phyloP scores from a whole-genome alignment of 2,888 invertebrate genomes.

The Adelphocoris suturalis region DNA sequence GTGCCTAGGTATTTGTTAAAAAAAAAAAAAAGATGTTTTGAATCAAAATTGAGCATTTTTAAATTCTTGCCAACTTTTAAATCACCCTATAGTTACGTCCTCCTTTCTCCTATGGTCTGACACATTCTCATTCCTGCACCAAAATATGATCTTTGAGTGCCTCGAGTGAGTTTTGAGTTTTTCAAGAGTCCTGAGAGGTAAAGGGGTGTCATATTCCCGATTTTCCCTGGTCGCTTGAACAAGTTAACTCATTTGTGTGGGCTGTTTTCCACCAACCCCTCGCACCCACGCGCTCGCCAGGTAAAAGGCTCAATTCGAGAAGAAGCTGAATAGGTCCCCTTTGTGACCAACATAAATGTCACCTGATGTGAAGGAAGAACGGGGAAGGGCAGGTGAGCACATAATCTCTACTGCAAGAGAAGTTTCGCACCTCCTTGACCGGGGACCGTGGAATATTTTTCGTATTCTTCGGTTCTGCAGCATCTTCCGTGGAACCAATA shows the following conservation, averaged over 20 bases:
- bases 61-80: too few species aligned
- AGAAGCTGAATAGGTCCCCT: conserved; percentile 7
- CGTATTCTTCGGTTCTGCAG: conserved; percentile 12
- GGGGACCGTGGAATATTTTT: conserved; percentile 24
- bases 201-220: conserved; percentile 51
- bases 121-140: not conserved
- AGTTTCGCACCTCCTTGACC: conserved; percentile 57
- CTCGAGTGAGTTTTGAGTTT: not conserved
- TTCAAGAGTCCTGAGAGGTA: conserved; percentile 6
- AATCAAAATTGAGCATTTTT: too few species aligned
- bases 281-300: not conserved
- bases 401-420: conserved; percentile 34
- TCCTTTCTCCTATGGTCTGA: not conserved
- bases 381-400: conserved; percentile 47
- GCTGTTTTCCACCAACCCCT: not conserved
- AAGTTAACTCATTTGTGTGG: conserved; percentile 68
- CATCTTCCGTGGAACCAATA: conserved; percentile 38
- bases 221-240: conserved; percentile 66
- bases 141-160: not conserved
- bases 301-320: conserved; percentile 41
- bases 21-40: too few species aligned
- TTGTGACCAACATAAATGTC: conserved; percentile 40
- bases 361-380: conserved; percentile 37
- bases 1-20: too few species aligned
- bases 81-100: too few species aligned